Base-by-base conservation (phyloP, 2,113 vertebrate species). In the Sinocyclocheilus anshuiensis region DNA sequence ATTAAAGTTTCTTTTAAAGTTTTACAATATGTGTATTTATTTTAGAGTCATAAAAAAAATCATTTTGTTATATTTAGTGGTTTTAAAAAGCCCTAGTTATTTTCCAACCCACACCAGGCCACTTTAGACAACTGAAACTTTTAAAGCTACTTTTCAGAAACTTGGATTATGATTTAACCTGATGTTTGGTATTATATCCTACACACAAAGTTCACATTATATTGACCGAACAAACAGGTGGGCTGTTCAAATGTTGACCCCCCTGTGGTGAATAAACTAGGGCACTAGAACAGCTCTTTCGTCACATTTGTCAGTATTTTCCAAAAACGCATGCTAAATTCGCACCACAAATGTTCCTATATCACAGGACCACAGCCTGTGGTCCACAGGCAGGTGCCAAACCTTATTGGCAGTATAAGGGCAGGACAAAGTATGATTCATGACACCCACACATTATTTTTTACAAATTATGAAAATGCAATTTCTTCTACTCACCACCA, bases 401-500 rank as follows among this genome's bases (percentile, higher is more conserved):
- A 18, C 69, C 18, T 22, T 72, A 8, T 9, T 8, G 45, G 12
- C 22, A 24, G 42, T 24, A 16, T 22, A 45, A 42, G 9, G 12
- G 24, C 26, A 16, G 13, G 13, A 69, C 1, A 24, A n/a, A 22
- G 20, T n/a, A 2, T 36, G 48, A 36, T 29, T 72, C 45, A 18
- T 29, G 26, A 33, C 13, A 33, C 26, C 65, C 65, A 29, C 26
- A 67, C 15, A 18, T 50, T 16, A 12, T 50, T 55, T 57, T 20
- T 57, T 57, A 0, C 18, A 57, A 39, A 72, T 72, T 55, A 29
- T 78, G 3, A 53, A 69, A 42, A 9, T 45, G 22, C 5, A 18
- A 8, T 81, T 79, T 3, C 50, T 61, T 50, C 57, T 48, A 42
- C 33, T 84, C 26, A 12, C 88, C 88, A 81, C 77, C 20, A 89